Percentiles rank a stretch among this genome's conserved stretches.
Evolutionary conservation across 2,888 invertebrate genomes (phyloP).

Genomic region (Coecobrya sp.): DNA sequence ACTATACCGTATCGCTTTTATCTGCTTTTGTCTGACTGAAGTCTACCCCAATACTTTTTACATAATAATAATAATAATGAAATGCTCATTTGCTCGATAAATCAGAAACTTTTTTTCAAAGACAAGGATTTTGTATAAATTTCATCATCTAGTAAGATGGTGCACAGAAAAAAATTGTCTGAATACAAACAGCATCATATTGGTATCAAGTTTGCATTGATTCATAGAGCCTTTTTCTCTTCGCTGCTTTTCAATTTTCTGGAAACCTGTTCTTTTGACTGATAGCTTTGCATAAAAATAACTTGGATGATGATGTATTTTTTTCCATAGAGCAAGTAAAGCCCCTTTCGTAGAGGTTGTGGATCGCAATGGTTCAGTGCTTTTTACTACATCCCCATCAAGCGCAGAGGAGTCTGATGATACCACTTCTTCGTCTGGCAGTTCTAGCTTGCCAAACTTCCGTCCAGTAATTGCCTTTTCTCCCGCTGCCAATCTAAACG

Average conservation of each 20-base stretch:
- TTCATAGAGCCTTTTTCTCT: neutral
- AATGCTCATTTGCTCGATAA: conserved; percentile 52
- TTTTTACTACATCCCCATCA: conserved; percentile 83
- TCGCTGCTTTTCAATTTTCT: conserved; percentile 17
- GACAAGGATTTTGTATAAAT: conserved; percentile 24
- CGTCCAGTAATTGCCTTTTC: conserved; percentile 86
- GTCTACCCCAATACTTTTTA: conserved; percentile 21
- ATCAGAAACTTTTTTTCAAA: conserved; percentile 29
- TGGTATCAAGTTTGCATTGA: conserved; percentile 44
- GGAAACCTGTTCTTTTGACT: neutral
- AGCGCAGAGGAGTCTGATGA: conserved; percentile 78
- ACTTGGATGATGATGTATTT: conserved; percentile 27
- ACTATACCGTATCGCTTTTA: neutral
- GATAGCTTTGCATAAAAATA: conserved; percentile 2
- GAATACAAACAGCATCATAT: neutral
- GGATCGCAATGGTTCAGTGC: conserved; percentile 85
- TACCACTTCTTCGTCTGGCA: conserved; percentile 59
- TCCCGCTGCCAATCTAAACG: conserved; percentile 86
- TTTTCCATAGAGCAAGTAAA: conserved; percentile 80
- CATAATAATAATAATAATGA: conserved; percentile 1
- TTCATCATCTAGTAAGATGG: conserved; percentile 2
- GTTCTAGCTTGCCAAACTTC: conserved; percentile 84
- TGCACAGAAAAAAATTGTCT: neutral
- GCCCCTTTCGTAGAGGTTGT: conserved; percentile 84
- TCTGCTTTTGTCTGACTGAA: neutral